Base-by-base conservation (phyloP, 2,797 vertebrate species). In the Myioborus melanocephalus region DNA sequence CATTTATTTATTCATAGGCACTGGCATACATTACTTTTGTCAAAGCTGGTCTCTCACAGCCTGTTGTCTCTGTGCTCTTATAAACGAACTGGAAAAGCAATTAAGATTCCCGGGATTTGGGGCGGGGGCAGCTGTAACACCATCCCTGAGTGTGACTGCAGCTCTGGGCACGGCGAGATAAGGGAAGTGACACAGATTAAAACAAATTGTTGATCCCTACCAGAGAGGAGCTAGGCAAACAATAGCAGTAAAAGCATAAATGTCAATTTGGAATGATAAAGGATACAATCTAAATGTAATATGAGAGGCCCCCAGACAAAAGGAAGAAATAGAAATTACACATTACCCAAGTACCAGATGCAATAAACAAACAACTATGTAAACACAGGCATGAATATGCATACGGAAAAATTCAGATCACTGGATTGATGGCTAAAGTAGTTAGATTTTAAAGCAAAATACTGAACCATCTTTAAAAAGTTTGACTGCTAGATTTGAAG, bases 261-360 rank as follows among this genome's bases (percentile, higher is more conserved):
- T 97, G 98, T 98, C 98, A 98, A 98, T 98, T 98, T 98, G 97
- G 96, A 98, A 98, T 98, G 98, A 98, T 98, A 98, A 98, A 98
- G 97, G 98, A 98, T 98, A 98, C 98, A 98, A 98, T 98, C 98
- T 98, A 98, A 98, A 98, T 98, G 98, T 98, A 98, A 98, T 98
- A 97, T 95, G 98, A 98, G 98, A 98, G 97, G 98, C 98, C 98
- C 98, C 98, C 97, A 98, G 98, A 98, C 98, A 98, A 98, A 98
- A 97, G 97, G 97, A 97, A 98, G 98, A 98, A 98, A 98, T 87
- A 97, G 97, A 98, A 98, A 98, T 98, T 97, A 97, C 98, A 95
- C 96, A 96, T 98, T 97, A 97, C 97, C 90, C 96, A 95, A 97
- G 97, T 94, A 97, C 93, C 96, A 95, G 89, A 97, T 94, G 77